A percentile compares a stretch with the other conserved stretches of the same genome.
Conservation (phyloP, 1,140 invertebrate species). For the Halotydeus destructor region DNA sequence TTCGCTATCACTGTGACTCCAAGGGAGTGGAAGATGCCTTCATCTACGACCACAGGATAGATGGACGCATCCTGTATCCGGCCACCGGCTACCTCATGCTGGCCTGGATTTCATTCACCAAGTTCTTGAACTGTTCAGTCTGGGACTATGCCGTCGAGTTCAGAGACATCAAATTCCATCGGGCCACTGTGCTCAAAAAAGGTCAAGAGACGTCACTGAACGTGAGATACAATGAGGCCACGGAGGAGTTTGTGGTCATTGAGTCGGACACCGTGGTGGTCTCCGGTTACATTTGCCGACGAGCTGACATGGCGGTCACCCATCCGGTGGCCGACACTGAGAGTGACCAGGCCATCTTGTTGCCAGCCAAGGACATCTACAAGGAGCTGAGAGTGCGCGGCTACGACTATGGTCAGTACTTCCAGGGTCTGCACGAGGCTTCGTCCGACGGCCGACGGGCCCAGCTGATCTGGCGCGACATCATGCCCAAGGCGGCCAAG, state of each 20-base stretch:
- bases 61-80: slow-evolving; percentile 82
- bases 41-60: slow-evolving; percentile 61
- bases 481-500: slow-evolving; percentile 31
- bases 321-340: background rate
- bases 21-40: no score
- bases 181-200: slow-evolving; percentile 42
- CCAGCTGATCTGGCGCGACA: slow-evolving; percentile 23
- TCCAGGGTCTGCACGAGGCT: slow-evolving; percentile 51
- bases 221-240: background rate
- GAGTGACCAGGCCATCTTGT: background rate
- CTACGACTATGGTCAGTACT: slow-evolving; percentile 38
- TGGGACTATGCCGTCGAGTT: slow-evolving; percentile 37
- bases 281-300: background rate
- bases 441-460: background rate
- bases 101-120: no score
- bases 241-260: background rate
- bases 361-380: slow-evolving; percentile 26
- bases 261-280: background rate
- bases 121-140: no score
- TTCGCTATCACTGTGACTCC: no score
- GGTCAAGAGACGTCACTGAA: background rate
- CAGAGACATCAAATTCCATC: slow-evolving; percentile 64
- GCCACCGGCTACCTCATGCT: slow-evolving; percentile 61
- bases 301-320: background rate
- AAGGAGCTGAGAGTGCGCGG: slow-evolving; percentile 30